Evolutionary conservation across 1,140 invertebrate genomes (phyloP), one percentile per base, ranked within the genome.

Genomic region (Zaprionus camerounensis): DNA sequence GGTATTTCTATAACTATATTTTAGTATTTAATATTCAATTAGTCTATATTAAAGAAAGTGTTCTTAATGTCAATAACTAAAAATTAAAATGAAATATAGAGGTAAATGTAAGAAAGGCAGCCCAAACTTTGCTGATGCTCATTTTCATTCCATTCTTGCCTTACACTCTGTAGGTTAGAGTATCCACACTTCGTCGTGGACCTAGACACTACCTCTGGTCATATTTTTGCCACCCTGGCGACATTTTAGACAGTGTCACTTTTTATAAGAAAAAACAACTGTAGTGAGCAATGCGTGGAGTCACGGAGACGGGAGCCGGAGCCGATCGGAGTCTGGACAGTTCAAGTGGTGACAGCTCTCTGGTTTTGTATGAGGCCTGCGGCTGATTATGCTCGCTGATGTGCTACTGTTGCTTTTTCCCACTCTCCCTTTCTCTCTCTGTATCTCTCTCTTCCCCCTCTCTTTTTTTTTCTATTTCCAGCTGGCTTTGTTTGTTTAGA

Each of bases 321-420:
- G n/a, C n/a, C n/a, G 31, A 7, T 38, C 17, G 24, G 68, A 55
- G 64, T 62, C 74, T 36, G 67, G 81, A 70, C 57, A 72, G 66
- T 67, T 84, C 76, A 87, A 86, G 83, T 86, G 83, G 83, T 82
- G 83, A 86, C 83, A 86, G 83, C 66, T 83, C 66, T 83, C 80
- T 46, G 73, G 55, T 71, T 70, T 34, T 59, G 58, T 38, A 13
- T 9, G 67, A 66, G 77, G 77, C 80, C 83, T 87, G 84, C 53
- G 75, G 76, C 77, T 82, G 84, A 82, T 86, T 82, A 86, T 86
- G 65, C 46, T 24, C 46, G 56, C 64, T 74, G 53, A 49, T 53
- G 58, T 57, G 82, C 81, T 82, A 80, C 78, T 88, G 84, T 67
- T 34, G 17, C 65, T n/a, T 13, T 7, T 28, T 13, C 13, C 20